Base-by-base conservation (phyloP, 2,797 vertebrate genomes). In the Orestias chungarensis region DNA sequence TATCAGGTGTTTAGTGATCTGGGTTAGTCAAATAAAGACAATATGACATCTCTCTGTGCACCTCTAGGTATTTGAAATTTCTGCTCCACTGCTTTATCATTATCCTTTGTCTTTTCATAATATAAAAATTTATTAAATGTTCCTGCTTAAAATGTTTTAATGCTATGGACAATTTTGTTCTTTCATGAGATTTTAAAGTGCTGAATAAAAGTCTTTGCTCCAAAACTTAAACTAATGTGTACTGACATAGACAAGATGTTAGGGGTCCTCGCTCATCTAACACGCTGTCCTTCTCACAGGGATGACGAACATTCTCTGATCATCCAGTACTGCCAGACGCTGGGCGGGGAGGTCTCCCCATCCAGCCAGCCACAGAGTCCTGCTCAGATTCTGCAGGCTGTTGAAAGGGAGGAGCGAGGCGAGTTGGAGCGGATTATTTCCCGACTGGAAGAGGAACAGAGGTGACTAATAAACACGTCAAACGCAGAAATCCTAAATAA, bases 221-320 rank as follows among this genome's bases (percentile, higher is more conserved):
- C 35, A 38, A 17, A 29, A 47, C 23, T 29, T 33, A 43, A 83
- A 25, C 76, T 72, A 64, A 59, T 38, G 40, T 50, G 27, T 59
- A 65, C 47, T 27, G 67, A 64, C 31, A 9, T 38, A 38, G 23
- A 73, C n/a, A 29, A 66, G 42, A 61, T 73, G 55, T 76, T 46
- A 46, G 20, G 38, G 8, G 54, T 70, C 20, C 1, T 71, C 7
- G 0, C 49, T 84, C 59, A 50, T 76, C 69, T 42, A 49, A 46
- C 35, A 4, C 68, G 64, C 40, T 70, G 35, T 35, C 7, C 23
- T 50, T 46, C 72, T 78, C 66, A 10, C 81, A 99, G 98, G 94
- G 98, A 99, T 33, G 98, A 99, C 27, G 98, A 99, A 83, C 98
- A 99, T 2, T 93, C 96, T 66, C 94, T 99, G 86, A 99, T 99